Base-by-base conservation (phyloP, 2,113 vertebrate genomes). In the Peromyscus leucopus region DNA sequence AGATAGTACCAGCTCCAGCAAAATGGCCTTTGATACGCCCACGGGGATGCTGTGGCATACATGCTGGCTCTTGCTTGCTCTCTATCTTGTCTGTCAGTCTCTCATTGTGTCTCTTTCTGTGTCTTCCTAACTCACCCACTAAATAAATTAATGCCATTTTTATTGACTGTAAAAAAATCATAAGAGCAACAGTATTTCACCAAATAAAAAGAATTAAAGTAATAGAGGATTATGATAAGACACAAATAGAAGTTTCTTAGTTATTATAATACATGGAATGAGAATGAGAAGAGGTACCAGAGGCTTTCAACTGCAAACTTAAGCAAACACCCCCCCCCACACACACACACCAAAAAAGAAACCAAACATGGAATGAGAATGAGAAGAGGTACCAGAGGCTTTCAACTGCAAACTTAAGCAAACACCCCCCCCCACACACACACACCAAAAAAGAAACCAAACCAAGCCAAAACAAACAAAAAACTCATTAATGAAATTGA, bases 11-110 rank as follows among this genome's bases (percentile, higher is more conserved):
- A 78, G 4, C 26, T 78, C 16, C 19, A 11, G 9, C 26, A 48
- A 46, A 48, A 31, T 78, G 31, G 1, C 17, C 15, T 57, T 33
- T 36, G 13, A 57, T 16, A 6, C 28, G 0, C 4, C 13, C 10
- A 59, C 21, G 24, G 55, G 4, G 22, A 11, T 3, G 31, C 51
- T 36, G 21, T n/a, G 1, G 4, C 9, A 6, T 82, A 1, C 16
- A 79, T 79, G 28, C 16, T 33, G 28, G 3, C 28, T 79, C 28
- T 51, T 75, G n/a, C 21, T 12, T 28, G 15, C 1, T 51, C 28
- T 79, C 76, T 51, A 12, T 51, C 76, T 51, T 51, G 28, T 36
- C 48, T 55, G 16, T 55, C 31, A 26, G 8, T 39, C 16, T 76
- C 21, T 5, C 42, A 28, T 7, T 51, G 15, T 51, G 26, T 33